A percentile compares a stretch with the other conserved stretches of the same genome.
Evolutionary conservation across 2,888 invertebrate genomes (phyloP).

Genomic region (Parascotia fuliginaria): DNA sequence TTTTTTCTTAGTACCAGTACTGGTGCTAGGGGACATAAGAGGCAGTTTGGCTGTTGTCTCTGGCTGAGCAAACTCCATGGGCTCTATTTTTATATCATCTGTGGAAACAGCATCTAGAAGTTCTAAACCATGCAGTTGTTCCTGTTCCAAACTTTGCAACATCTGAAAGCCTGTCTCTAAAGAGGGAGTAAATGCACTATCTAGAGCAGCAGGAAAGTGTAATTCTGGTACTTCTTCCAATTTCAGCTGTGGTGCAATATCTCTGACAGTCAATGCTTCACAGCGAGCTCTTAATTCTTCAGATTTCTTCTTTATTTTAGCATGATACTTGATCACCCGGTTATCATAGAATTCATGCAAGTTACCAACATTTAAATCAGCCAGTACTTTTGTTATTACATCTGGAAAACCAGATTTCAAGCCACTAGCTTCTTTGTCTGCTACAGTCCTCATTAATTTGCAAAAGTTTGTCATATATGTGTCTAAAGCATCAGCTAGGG

Average conservation of each 20-base stretch:
- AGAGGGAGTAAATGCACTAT: conserved; percentile 84
- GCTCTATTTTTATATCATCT: conserved; percentile 78
- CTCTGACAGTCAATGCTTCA: conserved; percentile 67
- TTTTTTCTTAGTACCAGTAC: conserved; percentile 69
- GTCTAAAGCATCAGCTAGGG: conserved; percentile 73
- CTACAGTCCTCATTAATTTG: conserved; percentile 70
- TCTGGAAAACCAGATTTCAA: conserved; percentile 77
- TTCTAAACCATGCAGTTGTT: conserved; percentile 78
- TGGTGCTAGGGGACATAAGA: conserved; percentile 62
- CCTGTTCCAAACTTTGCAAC: conserved; percentile 88
- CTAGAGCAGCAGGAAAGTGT: conserved; percentile 82
- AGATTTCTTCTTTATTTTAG: conserved; percentile 68
- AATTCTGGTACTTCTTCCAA: conserved; percentile 83
- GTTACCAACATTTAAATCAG: conserved; percentile 75
- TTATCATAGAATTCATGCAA: conserved; percentile 77
- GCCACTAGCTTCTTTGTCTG: conserved; percentile 75
- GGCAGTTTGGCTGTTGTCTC: conserved; percentile 65
- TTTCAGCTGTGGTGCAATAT: conserved; percentile 71
- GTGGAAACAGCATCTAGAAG: conserved; percentile 69
- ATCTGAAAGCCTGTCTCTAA: conserved; percentile 88
- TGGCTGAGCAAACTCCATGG: conserved; percentile 73
- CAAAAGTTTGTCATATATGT: conserved; percentile 77
- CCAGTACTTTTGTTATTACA: conserved; percentile 76
- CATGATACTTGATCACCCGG: conserved; percentile 70
- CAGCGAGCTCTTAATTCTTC: conserved; percentile 61